These are phyloP conservation scores for Alethe castanea DNA, from an alignment of 2,113 vertebrate genomes.

Conservation along the genomic window DNA sequence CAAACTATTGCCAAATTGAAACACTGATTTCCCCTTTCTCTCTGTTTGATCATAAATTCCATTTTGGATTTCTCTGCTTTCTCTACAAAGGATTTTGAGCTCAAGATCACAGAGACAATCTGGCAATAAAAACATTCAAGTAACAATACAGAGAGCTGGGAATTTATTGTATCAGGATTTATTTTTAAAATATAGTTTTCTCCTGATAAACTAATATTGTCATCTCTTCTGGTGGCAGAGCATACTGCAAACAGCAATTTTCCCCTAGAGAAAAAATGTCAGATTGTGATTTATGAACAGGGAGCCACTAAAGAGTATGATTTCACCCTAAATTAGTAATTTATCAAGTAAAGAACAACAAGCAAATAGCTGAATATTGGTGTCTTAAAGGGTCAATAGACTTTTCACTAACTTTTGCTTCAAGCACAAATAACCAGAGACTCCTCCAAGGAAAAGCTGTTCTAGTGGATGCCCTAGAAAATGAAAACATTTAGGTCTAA, in stretches of 20 bases:
- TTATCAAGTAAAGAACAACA: constrained; percentile 67
- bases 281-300: constrained; percentile 69
- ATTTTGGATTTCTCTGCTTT: neutral
- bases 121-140: constrained; percentile 33
- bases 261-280: constrained; percentile 55
- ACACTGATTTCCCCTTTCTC: neutral
- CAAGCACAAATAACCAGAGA: constrained; percentile 59
- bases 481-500: constrained; percentile 19
- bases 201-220: constrained; percentile 65
- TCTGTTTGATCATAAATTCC: neutral
- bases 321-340: constrained; percentile 71
- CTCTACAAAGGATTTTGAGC: neutral
- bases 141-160: neutral
- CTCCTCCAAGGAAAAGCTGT: constrained; percentile 40
- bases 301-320: constrained; percentile 63
- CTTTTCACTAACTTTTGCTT: constrained; percentile 52
- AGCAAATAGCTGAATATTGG: constrained; percentile 56
- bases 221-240: constrained; percentile 62
- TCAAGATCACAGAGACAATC: neutral
- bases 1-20: neutral
- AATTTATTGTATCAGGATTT: constrained; percentile 57
- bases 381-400: constrained; percentile 63
- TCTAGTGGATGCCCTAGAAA: constrained; percentile 42
- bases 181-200: constrained; percentile 57
- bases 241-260: constrained; percentile 51